phyloP scores from a whole-genome alignment of 2,888 invertebrate species.

The Cantharis flavilabris region DNA sequence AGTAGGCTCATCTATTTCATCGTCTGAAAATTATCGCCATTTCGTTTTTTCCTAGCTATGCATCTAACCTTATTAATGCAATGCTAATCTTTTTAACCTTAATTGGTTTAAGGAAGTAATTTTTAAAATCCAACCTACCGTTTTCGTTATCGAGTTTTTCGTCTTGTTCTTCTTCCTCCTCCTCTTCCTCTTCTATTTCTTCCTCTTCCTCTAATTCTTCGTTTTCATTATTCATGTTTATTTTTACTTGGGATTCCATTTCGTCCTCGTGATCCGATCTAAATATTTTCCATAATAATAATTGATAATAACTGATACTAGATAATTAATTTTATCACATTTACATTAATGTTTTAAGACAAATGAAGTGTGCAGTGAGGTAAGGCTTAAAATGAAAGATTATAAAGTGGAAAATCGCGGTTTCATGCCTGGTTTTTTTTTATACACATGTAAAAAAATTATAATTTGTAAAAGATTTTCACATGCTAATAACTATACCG shows the following conservation, averaged over 20 bases:
- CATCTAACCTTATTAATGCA: conserved; percentile 32
- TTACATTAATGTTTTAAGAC: no score
- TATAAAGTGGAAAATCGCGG: no score
- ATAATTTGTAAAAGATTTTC: no score
- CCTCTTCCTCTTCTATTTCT: conserved; percentile 14
- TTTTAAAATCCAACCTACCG: conserved; percentile 35
- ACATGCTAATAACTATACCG: no score
- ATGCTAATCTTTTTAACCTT: conserved; percentile 30
- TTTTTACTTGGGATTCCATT: conserved; percentile 72
- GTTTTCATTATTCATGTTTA: conserved; percentile 69
- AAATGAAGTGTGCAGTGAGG: no score
- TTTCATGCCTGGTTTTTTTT: no score
- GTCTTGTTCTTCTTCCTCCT: conserved; percentile 64
- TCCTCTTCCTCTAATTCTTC: conserved; percentile 62
- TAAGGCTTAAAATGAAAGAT: no score
- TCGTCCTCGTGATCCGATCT: conserved; percentile 72
- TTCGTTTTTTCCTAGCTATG: conserved; percentile 44
- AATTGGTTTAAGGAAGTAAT: conserved; percentile 1
- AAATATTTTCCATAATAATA: not conserved
- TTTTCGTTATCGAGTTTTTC: conserved; percentile 48
- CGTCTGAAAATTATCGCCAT: conserved; percentile 54
- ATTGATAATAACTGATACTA: not conserved
- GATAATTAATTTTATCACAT: not conserved
- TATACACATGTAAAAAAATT: no score
- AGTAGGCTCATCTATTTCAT: conserved; percentile 51